Evolutionary conservation across 2,888 invertebrate genomes (phyloP), one percentile per base, ranked within the genome.

Genomic region (Eupithecia inturbata): DNA sequence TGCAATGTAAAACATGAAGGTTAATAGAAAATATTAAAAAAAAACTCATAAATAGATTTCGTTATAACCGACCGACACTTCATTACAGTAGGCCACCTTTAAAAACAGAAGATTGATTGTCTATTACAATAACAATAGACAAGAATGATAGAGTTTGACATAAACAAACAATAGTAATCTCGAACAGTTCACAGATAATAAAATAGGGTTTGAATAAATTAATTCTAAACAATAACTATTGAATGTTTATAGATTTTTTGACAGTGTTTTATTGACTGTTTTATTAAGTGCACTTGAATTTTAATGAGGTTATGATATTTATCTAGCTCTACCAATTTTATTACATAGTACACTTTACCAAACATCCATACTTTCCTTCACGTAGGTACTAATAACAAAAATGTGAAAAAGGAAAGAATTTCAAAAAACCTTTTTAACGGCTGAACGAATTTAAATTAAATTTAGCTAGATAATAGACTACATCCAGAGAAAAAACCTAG

Each of bases 141-240:
- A 72, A 72, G 60, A 71, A 76, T 75, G 67, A 73, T 60, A 71
- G 68, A 77, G 70, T 73, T 69, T 72, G 79, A 83, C 79, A 82
- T 76, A 88, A 87, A 88, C 86, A 90, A 90, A 89, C 88, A 89
- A 91, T 88, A 85, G 87, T 82, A 82, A 81, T 85, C 85, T 85
- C 83, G 84, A 84, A 84, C 84, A 89, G 86, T 94, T 94, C 87
- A 79, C 93, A 93, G 93, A 88, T 92, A 90, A 93, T 94, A 94
- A 94, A 94, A 88, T 77, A 73, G 89, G 90, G 90, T 89, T 90
- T 92, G 94, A 92, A 94, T 93, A 92, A 91, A 93, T 94, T 94
- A 93, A 88, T 79, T 80, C 77, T 82, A 81, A 77, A 82, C 19
- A 64, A 66, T 80, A 71, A 77, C 68, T 60, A 75, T 81, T 77